Conservation (phyloP, 2,113 vertebrate genomes). For the Enhydra lutris region DNA sequence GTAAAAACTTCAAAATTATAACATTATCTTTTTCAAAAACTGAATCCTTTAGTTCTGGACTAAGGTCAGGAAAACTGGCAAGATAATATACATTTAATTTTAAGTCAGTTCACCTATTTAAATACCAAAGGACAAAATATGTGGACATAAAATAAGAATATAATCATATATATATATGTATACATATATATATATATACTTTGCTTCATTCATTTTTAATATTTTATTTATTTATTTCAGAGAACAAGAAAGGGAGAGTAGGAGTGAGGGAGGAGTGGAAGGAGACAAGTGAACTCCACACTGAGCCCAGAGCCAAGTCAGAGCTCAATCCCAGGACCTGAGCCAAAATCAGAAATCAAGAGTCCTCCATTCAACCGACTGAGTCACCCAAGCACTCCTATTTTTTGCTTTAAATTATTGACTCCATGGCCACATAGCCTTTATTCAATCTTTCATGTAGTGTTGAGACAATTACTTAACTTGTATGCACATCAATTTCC, state of each 20-base stretch:
- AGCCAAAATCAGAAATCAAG: neutral
- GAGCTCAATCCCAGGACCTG: neutral
- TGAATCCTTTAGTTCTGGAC: neutral
- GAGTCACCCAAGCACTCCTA: neutral
- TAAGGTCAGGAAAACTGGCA: neutral
- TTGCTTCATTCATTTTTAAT: neutral
- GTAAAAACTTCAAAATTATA: neutral
- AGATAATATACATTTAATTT: neutral
- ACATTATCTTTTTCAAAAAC: neutral
- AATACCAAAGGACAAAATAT: neutral
- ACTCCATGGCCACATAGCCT: neutral
- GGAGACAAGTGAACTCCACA: neutral
- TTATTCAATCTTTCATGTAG: neutral
- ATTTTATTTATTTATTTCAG: neutral
- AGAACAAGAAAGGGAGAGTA: neutral
- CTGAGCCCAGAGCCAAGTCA: neutral
- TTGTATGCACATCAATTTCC: neutral
- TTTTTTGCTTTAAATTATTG: neutral
- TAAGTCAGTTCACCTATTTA: neutral
- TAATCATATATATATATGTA: neutral
- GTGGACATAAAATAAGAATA: neutral
- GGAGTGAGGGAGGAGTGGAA: too few relatives aligned
- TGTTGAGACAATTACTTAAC: neutral
- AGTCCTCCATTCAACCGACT: neutral
- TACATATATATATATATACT: neutral